phyloP scores from a whole-genome alignment of 2,797 vertebrate species.

The Dipus sagitta region DNA sequence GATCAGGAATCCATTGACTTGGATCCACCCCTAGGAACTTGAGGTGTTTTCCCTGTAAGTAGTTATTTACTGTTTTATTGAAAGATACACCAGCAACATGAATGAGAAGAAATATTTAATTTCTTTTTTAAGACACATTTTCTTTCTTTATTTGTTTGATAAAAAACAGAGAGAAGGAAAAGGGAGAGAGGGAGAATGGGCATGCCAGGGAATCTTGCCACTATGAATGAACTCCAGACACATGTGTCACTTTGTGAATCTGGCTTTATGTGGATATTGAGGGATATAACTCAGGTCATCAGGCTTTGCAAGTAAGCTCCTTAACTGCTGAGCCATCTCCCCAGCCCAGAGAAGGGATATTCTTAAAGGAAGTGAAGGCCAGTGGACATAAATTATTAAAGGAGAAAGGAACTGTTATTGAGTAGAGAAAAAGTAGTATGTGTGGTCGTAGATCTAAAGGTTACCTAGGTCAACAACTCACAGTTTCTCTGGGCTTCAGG shows the following conservation, averaged over 20 bases:
- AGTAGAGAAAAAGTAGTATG: background rate
- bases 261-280: no score
- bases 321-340: no score
- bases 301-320: no score
- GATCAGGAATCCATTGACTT: background rate
- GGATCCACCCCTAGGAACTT: background rate
- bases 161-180: no score
- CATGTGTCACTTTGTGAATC: no score
- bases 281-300: no score
- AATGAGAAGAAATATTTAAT: background rate
- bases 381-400: background rate
- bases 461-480: background rate
- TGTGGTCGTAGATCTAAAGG: background rate
- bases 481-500: background rate
- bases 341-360: no score
- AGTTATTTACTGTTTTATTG: background rate
- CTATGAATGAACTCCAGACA: no score
- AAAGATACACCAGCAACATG: background rate
- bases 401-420: background rate
- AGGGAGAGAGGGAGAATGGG: no score
- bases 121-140: no score
- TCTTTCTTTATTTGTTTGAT: no score
- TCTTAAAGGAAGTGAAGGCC: conserved; percentile 4
- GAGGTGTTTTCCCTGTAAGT: background rate
- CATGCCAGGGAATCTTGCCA: no score